Evolutionary conservation across 1,140 invertebrate genomes (phyloP).

Genomic region (Hyphantria cunea): DNA sequence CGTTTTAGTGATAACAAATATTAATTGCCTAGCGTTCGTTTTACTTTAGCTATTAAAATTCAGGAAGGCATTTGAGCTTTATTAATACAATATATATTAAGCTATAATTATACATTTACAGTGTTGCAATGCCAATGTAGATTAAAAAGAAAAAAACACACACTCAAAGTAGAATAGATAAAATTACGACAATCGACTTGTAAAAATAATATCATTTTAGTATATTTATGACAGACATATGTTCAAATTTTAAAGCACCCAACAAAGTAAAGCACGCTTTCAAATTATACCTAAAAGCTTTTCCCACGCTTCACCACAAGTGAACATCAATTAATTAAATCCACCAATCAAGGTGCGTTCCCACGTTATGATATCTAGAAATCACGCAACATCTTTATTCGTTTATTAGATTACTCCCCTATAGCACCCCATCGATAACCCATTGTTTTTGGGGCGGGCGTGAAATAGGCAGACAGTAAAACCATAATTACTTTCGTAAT

Average conservation of each 20-base stretch:
- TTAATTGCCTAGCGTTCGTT: no score
- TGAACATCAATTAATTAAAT: slow-evolving; percentile 72
- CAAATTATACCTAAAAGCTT: neutral
- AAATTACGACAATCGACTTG: no score
- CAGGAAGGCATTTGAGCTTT: no score
- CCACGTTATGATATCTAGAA: slow-evolving; percentile 75
- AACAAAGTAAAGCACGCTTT: neutral
- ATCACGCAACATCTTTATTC: slow-evolving; percentile 80
- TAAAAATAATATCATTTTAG: no score
- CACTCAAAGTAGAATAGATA: no score
- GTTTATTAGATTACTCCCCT: slow-evolving; percentile 65
- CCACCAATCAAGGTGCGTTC: slow-evolving; percentile 73
- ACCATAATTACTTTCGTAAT: slow-evolving; percentile 57
- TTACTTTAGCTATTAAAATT: no score
- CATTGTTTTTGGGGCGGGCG: slow-evolving; percentile 74
- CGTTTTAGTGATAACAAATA: no score
- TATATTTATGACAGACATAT: no score
- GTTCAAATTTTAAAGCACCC: neutral
- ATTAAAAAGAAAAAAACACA: no score
- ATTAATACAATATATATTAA: no score
- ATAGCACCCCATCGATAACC: slow-evolving; percentile 40
- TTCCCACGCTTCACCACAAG: slow-evolving; percentile 58
- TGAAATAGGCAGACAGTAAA: slow-evolving; percentile 58
- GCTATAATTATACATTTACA: no score
- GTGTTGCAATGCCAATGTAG: no score